phyloP scores from a whole-genome alignment of 2,113 vertebrate genomes.

The Paraplagusia blochii region DNA sequence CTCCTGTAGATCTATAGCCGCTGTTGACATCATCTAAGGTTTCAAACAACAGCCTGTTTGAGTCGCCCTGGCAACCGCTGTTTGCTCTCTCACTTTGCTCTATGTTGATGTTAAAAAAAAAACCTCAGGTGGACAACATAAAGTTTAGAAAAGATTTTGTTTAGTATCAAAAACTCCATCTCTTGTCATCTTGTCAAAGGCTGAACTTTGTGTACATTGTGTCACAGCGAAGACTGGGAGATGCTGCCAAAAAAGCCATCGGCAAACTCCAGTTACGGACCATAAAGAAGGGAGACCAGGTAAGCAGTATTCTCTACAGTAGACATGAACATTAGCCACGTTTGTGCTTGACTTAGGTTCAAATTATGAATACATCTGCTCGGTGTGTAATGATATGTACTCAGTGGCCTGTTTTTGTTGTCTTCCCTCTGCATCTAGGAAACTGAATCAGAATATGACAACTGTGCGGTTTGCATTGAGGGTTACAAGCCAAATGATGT shows the following conservation, averaged over 20 bases:
- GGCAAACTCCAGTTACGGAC: constrained; percentile 95
- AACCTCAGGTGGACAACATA: neutral
- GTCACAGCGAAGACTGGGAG: constrained; percentile 92
- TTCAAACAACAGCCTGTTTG: constrained; percentile 16
- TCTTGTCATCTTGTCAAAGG: too few species aligned
- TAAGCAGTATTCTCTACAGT: constrained; percentile 50
- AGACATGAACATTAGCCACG: neutral
- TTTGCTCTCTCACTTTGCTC: constrained; percentile 37
- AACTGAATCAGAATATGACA: constrained; percentile 95
- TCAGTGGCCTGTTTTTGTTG: neutral
- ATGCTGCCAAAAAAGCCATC: constrained; percentile 98
- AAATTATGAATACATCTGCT: neutral
- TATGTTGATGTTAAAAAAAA: constrained; percentile 25
- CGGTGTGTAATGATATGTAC: neutral
- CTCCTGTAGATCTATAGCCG: constrained; percentile 12
- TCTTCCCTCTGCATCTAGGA: constrained; percentile 78
- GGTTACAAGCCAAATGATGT: constrained; percentile 95
- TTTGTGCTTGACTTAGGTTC: neutral
- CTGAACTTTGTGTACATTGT: neutral
- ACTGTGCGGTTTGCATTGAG: constrained; percentile 98
- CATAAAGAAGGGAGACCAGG: constrained; percentile 96
- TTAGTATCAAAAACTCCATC: too few species aligned
- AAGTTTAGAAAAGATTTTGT: too few species aligned
- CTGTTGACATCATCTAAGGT: constrained; percentile 29
- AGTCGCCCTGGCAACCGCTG: constrained; percentile 15